phyloP scores from a whole-genome alignment of 2,113 vertebrate species.

The Prunella himalayana region DNA sequence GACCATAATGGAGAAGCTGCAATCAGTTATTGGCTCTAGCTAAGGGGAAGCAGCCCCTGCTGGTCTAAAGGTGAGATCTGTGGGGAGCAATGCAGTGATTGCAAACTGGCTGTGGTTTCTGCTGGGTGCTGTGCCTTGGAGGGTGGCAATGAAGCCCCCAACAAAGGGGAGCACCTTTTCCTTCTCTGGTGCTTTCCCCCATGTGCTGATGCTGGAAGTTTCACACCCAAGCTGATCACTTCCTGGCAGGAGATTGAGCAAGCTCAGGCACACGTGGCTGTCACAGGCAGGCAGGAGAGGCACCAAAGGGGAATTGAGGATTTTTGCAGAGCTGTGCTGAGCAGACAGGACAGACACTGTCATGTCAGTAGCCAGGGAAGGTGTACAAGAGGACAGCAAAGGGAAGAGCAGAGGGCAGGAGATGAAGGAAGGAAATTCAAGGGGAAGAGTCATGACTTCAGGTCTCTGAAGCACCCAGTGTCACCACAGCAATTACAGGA shows the following conservation, averaged over 20 bases:
- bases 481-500: neutral
- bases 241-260: neutral
- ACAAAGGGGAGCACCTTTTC: neutral
- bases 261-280: neutral
- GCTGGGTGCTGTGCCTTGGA: neutral
- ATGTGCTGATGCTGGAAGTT: neutral
- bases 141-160: neutral
- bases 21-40: neutral
- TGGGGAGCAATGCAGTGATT: neutral
- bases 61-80: neutral
- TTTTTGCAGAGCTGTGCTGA: neutral
- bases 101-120: neutral
- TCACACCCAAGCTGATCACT: neutral
- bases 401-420: neutral
- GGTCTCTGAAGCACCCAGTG: neutral
- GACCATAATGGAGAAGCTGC: neutral
- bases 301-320: fast-evolving
- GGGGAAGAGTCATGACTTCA: neutral
- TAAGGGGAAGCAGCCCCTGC: neutral
- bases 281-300: neutral
- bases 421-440: neutral
- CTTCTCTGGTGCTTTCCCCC: neutral
- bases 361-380: neutral
- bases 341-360: neutral
- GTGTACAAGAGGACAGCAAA: neutral